Conservation (phyloP, 2,888 invertebrate genomes). For the Plusia festucae region DNA sequence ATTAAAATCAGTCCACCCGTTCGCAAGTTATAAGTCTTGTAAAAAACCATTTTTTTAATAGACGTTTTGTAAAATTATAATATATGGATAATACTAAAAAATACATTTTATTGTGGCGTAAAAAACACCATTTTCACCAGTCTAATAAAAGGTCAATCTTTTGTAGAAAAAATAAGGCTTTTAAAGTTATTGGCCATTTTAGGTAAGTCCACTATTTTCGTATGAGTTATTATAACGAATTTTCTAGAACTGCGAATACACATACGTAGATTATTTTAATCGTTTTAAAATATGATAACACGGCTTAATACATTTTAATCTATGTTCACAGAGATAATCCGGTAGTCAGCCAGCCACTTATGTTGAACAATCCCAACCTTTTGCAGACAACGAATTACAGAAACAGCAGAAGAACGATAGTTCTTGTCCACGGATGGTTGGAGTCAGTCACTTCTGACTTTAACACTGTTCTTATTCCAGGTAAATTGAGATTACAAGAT, state of each 20-base stretch:
- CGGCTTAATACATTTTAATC: background rate
- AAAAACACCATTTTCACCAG: too few relatives aligned
- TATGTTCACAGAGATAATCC: conserved; percentile 68
- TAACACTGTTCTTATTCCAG: conserved; percentile 69
- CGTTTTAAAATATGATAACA: background rate
- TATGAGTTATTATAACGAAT: background rate
- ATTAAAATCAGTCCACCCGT: too few relatives aligned
- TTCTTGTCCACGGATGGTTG: conserved; percentile 74
- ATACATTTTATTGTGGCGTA: too few relatives aligned
- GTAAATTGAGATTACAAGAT: conserved; percentile 46
- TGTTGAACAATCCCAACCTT: conserved; percentile 62
- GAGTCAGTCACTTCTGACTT: conserved; percentile 67
- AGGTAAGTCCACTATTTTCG: too few relatives aligned
- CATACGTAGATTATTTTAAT: too few relatives aligned
- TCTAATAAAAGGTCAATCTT: too few relatives aligned
- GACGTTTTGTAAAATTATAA: too few relatives aligned
- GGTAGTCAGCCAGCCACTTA: conserved; percentile 70
- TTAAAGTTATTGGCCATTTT: too few relatives aligned
- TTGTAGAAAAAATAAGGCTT: too few relatives aligned
- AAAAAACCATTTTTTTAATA: too few relatives aligned
- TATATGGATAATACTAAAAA: too few relatives aligned
- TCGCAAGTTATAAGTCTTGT: too few relatives aligned
- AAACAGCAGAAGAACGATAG: conserved; percentile 66
- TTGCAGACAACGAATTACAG: conserved; percentile 66
- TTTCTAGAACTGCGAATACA: background rate